phyloP scores from a whole-genome alignment of 2,113 vertebrate genomes.

The Aleadryas rufinucha region DNA sequence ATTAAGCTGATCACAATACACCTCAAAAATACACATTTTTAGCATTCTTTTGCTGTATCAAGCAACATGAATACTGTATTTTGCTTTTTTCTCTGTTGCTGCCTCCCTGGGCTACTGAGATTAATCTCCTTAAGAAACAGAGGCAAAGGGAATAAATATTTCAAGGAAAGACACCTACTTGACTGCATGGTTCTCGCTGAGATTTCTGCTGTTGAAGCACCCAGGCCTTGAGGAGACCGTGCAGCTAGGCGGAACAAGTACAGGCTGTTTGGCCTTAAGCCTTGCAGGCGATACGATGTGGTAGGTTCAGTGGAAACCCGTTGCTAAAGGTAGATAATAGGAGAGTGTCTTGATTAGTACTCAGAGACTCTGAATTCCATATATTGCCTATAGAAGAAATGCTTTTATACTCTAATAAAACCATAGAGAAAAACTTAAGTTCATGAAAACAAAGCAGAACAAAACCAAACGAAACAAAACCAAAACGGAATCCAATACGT shows the following conservation, averaged over 20 bases:
- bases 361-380: neutral
- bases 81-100: neutral
- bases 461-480: neutral
- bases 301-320: conserved; percentile 89
- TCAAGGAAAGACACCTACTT: conserved; percentile 93
- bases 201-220: conserved; percentile 95
- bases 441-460: neutral
- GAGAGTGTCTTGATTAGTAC: neutral
- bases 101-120: neutral
- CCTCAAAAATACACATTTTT: neutral
- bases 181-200: conserved; percentile 97
- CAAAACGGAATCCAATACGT: neutral
- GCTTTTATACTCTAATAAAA: neutral
- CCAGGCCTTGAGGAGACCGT: conserved; percentile 91
- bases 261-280: conserved; percentile 92
- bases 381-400: neutral
- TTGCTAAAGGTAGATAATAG: conserved; percentile 76
- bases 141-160: neutral
- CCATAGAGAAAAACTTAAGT: neutral
- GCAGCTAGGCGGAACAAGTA: conserved; percentile 95
- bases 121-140: neutral
- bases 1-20: neutral
- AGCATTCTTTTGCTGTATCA: neutral
- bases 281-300: conserved; percentile 90
- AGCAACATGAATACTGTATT: neutral